Evolutionary conservation across 2,797 vertebrate species (phyloP), one percentile per base, ranked within the genome.

Genomic region (Decapterus maruadsi): DNA sequence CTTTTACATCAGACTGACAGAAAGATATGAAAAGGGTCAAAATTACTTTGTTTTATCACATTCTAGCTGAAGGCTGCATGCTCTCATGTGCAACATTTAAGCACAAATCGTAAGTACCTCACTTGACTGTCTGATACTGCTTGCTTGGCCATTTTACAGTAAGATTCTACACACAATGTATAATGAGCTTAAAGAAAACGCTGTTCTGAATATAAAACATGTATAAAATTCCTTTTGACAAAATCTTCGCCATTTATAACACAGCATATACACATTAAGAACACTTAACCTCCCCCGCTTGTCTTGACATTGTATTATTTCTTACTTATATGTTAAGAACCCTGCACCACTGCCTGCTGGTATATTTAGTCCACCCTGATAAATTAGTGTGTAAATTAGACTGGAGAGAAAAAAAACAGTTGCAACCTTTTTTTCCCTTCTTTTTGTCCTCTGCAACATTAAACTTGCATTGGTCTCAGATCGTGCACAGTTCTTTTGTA

Each of bases 1-100:
- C 53, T 79, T 66, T 72, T 71, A 42, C 68, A 82, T 75, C 48
- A 68, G 38, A 50, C 3, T 74, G 42, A 75, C 62, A 72, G 64
- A 72, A 62, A 67, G 31, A 29, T 36, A 20, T 51, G 42, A 78
- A 62, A 51, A n/a, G 69, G 56, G 1, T 19, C 6, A 22, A 12
- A 29, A 59, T 53, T 34, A 29, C 55, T 17, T 58, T 54, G n/a
- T 72, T 16, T 64, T 51, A 29, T 40, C 50, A 51, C 46, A 51
- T 13, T 38, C 26, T 20, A 42, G 10, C 20, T 6, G 34, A 36
- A 36, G 34, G 34, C 34, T 36, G 34, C 34, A 36, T 36, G 34
- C 8, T 8, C 34, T 36, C 34, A 36, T 36, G 34, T 36, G 34
- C 8, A 8, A 7, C 34, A 36, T 7, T 36, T 43, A 12, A 12